Evolutionary conservation across 2,113 vertebrate genomes (phyloP).

Genomic region (Seriola dumerili): DNA sequence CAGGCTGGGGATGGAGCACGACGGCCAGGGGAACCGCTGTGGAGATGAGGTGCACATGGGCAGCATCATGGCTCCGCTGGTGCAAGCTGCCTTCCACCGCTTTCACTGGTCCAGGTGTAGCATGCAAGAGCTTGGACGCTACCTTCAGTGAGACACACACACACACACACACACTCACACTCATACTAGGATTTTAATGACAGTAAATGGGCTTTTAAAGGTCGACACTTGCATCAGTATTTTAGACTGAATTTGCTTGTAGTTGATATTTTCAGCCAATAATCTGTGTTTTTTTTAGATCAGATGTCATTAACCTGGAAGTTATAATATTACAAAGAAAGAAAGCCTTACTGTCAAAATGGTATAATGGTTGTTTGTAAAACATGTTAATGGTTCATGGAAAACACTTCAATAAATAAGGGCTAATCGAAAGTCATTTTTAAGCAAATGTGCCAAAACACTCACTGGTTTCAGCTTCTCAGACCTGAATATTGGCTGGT

Average conservation of each 20-base stretch:
- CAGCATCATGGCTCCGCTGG: constrained; percentile 98
- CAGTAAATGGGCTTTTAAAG: no score
- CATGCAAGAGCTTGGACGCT: constrained; percentile 95
- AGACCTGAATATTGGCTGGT: not conserved
- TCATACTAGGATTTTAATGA: no score
- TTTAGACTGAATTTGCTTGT: no score
- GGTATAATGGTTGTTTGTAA: no score
- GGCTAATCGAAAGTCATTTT: no score
- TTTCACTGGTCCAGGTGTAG: constrained; percentile 99
- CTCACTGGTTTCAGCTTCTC: not conserved
- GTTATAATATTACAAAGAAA: not conserved
- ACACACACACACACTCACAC: not conserved
- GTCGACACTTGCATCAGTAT: no score
- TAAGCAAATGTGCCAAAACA: not conserved
- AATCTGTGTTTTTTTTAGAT: not conserved
- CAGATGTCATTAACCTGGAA: not conserved
- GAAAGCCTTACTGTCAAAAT: no score
- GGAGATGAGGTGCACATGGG: constrained; percentile 97
- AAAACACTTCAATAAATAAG: no score
- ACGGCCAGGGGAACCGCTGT: constrained; percentile 96
- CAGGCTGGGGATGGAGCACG: constrained; percentile 98
- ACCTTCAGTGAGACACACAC: constrained; percentile 91
- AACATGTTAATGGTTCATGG: no score
- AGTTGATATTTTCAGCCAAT: not conserved
- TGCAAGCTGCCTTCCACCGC: constrained; percentile 97